Evolutionary conservation across 2,797 vertebrate genomes (phyloP).

Genomic region (Craterocephalus amniculus): DNA sequence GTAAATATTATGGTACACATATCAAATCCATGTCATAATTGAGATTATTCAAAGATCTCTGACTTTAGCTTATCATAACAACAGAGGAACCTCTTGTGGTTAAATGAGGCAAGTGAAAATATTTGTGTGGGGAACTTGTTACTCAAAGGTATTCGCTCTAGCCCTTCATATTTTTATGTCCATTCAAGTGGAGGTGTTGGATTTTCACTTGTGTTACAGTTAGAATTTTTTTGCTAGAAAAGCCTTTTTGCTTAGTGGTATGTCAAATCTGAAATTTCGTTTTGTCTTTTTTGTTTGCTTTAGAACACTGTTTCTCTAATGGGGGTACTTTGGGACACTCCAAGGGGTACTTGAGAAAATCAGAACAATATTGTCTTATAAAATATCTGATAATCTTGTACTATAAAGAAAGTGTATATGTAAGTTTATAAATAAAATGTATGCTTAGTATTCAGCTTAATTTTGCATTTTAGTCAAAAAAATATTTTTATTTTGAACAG

Average conservation of each 20-base stretch:
- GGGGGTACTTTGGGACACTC: no score
- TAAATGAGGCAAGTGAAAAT: constrained; percentile 2
- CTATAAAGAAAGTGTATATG: no score
- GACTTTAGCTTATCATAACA: constrained; percentile 19
- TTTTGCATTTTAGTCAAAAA: no score
- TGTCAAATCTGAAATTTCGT: background rate
- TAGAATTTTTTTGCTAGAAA: no score
- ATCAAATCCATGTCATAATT: constrained; percentile 44
- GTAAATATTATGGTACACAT: constrained; percentile 52
- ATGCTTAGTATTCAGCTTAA: no score
- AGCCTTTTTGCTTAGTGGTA: background rate
- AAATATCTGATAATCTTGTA: no score
- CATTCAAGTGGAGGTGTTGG: background rate
- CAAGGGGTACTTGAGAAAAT: no score
- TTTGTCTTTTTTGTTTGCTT: background rate
- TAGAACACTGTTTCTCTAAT: no score
- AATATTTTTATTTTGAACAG: no score
- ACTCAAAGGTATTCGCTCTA: background rate
- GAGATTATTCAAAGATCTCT: constrained; percentile 49
- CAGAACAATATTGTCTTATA: no score
- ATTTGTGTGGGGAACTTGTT: background rate
- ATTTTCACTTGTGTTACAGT: background rate
- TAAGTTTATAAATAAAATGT: no score
- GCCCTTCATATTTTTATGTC: background rate
- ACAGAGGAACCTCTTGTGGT: constrained; percentile 25